A percentile compares a stretch with the other conserved stretches of the same genome.
phyloP scores from a whole-genome alignment of 2,797 vertebrate species.

The Enteromius mattozi region DNA sequence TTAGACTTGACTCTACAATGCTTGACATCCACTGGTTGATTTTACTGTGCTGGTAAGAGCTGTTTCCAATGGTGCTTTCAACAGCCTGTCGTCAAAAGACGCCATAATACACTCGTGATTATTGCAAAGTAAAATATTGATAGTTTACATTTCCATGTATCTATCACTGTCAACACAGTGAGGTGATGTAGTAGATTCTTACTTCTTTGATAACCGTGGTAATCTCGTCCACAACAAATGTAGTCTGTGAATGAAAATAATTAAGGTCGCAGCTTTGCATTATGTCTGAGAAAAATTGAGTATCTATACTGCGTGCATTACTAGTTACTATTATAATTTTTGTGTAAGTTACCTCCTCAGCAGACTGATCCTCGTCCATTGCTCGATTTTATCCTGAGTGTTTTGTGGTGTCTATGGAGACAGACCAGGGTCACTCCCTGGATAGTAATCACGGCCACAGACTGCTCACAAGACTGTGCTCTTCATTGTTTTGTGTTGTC shows the following conservation, averaged over 20 bases:
- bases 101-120: neutral
- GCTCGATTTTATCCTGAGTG: neutral
- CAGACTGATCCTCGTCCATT: conserved; percentile 34
- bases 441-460: conserved; percentile 6
- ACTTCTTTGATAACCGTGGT: conserved; percentile 64
- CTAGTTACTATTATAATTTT: neutral
- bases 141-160: neutral
- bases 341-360: conserved; percentile 6
- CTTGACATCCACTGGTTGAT: conserved; percentile 60
- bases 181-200: conserved; percentile 19
- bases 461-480: neutral
- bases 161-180: neutral
- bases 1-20: conserved; percentile 59
- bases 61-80: conserved; percentile 58
- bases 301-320: neutral
- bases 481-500: neutral
- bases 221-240: conserved; percentile 64
- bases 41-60: conserved; percentile 55
- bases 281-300: neutral
- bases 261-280: neutral
- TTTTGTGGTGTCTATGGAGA: conserved; percentile 33
- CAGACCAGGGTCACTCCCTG: neutral
- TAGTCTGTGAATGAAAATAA: conserved; percentile 45
- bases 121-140: neutral
- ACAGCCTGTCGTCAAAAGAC: conserved; percentile 39